Conservation (phyloP, 2,113 vertebrate genomes). For the Pao palembangensis region DNA sequence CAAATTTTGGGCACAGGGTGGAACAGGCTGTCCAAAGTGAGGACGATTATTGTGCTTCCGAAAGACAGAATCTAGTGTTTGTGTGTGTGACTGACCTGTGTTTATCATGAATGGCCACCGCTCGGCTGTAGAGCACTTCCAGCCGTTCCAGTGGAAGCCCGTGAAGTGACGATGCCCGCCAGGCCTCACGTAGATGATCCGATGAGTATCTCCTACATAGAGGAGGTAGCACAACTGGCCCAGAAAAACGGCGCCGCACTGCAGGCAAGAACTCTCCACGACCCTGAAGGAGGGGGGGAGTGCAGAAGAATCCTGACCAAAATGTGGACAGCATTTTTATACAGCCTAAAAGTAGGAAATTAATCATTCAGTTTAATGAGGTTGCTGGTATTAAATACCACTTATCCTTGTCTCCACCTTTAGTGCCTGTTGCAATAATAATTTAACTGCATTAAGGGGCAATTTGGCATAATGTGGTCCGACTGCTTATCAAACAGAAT, state of each 20-base stretch:
- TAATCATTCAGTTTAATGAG: no score
- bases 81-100: conserved; percentile 50
- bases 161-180: not conserved
- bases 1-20: not conserved
- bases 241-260: conserved; percentile 79
- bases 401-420: no score
- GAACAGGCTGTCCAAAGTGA: no score
- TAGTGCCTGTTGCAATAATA: no score
- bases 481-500: no score
- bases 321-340: not conserved
- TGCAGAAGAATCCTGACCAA: not conserved
- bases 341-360: not conserved
- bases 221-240: conserved; percentile 74
- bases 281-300: conserved; percentile 34
- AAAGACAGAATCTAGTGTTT: not conserved
- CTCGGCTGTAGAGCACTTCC: conserved; percentile 63
- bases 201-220: conserved; percentile 69
- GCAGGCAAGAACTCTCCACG: conserved; percentile 48
- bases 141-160: conserved; percentile 59
- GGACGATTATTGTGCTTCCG: no score
- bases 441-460: no score
- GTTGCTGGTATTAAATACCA: no score
- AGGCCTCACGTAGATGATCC: conserved; percentile 51
- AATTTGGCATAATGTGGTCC: no score
- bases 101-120: conserved; percentile 72